Conservation (phyloP, 2,888 invertebrate genomes). For the Pteria penguin region DNA sequence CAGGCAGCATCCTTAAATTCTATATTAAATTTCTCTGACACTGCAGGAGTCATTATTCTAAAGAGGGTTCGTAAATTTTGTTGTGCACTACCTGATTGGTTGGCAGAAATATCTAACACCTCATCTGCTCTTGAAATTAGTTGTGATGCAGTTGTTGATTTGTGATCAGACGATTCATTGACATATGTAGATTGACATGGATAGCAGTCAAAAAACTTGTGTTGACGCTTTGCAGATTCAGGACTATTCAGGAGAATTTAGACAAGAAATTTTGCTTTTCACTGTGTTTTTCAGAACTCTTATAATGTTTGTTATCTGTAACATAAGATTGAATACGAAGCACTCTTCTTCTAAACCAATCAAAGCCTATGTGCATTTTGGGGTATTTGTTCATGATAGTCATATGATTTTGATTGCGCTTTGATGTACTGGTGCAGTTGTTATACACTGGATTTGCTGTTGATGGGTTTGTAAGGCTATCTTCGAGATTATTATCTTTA, state of each 20-base stretch:
- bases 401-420: background rate
- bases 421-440: background rate
- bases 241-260: background rate
- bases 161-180: background rate
- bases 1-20: background rate
- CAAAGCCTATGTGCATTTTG: background rate
- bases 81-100: background rate
- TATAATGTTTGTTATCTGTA: background rate
- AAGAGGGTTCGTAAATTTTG: background rate
- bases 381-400: background rate
- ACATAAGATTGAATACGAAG: background rate
- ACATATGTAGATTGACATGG: background rate
- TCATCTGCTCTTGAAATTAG: background rate
- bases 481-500: background rate
- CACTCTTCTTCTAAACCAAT: background rate
- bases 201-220: background rate
- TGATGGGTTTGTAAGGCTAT: background rate
- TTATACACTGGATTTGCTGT: background rate
- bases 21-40: background rate
- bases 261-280: background rate
- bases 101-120: background rate
- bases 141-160: background rate
- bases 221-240: background rate
- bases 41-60: background rate
- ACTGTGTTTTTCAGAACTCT: background rate